Evolutionary conservation across 2,113 vertebrate species (phyloP), one percentile per base, ranked within the genome.

Genomic region (Platysteira castanea): DNA sequence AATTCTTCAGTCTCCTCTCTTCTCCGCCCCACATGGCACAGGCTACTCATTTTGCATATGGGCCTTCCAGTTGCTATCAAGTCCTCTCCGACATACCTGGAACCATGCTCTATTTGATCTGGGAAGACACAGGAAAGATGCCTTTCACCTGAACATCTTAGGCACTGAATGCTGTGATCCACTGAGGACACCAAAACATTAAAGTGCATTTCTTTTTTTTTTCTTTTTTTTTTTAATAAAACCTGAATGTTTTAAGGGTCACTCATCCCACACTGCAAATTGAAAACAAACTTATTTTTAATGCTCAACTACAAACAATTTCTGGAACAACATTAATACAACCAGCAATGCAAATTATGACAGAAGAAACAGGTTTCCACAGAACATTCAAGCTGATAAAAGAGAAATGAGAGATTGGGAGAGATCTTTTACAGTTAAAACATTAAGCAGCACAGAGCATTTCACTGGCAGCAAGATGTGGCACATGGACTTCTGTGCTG

Each of bases 141-240:
- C 59, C 50, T 87, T 67, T 74, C 84, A 77, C 50, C 53, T 41
- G 73, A 87, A 69, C 49, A 61, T 27, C 70, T 84, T 87, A 94
- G 95, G 91, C 89, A 97, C 89, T 69, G 76, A 85, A 88, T 61
- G 63, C 63, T 87, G 78, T 61, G 74, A 87, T 74, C 91, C 90
- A 56, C 33, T 15, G 47, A 96, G 64, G 59, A 80, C 76, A 77
- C 10, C 8, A 44, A 80, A 80, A 89, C 30, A 80, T 65, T 95
- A 93, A 96, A 96, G 87, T 90, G 70, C 89, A 49, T 35, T 61
- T 44, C 8, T 56, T 28, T 68, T 46, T 21, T 3, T 57, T 33
- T 54, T n/a, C n/a, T n/a, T 21, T 15, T 11, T 39, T n/a, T 41
- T 64, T 49, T 59, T 39, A 15, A n/a, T 33, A 60, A 94, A 89